These are phyloP conservation scores for Endotricha flammealis DNA, from an alignment of 2,888 invertebrate genomes.

Conservation along the genomic window DNA sequence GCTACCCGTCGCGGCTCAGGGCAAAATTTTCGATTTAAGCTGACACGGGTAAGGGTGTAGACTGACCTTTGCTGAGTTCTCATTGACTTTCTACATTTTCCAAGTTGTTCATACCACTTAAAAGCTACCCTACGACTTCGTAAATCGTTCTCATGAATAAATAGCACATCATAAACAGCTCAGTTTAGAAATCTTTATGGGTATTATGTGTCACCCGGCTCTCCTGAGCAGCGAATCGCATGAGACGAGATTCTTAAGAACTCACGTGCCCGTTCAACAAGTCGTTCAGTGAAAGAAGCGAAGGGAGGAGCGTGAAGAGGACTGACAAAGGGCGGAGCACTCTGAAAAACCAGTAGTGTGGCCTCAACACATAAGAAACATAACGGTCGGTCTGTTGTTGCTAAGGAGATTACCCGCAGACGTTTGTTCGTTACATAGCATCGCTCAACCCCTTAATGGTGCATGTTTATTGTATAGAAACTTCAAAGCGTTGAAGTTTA, in stretches of 20 bases:
- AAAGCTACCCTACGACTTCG: conserved; percentile 30
- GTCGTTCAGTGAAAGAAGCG: conserved; percentile 56
- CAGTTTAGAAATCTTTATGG: conserved; percentile 25
- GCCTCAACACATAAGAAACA: conserved; percentile 53
- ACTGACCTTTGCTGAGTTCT: conserved; percentile 30
- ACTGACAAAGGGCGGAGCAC: conserved; percentile 62
- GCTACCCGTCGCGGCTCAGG: conserved; percentile 46
- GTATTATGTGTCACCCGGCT: conserved; percentile 26
- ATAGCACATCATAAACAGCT: conserved; percentile 25
- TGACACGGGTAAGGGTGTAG: conserved; percentile 53
- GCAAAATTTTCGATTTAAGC: conserved; percentile 55
- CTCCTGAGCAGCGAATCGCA: conserved; percentile 52
- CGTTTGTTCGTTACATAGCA: conserved; percentile 47
- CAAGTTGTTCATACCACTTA: conserved; percentile 35
- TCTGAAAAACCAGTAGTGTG: conserved; percentile 63
- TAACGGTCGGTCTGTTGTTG: conserved; percentile 61
- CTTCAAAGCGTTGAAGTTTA: conserved; percentile 42
- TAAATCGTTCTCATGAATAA: conserved; percentile 23
- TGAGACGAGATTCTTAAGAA: conserved; percentile 51
- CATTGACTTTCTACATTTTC: conserved; percentile 48
- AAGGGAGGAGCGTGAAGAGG: conserved; percentile 69
- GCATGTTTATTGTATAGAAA: conserved; percentile 33
- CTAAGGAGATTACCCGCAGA: conserved; percentile 54
- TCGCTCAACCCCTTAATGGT: conserved; percentile 28
- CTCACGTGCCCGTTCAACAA: conserved; percentile 60